A percentile compares a stretch with the other conserved stretches of the same genome.
phyloP scores from a whole-genome alignment of 1,140 invertebrate genomes.

The Macrotrachela quadricornifera region DNA sequence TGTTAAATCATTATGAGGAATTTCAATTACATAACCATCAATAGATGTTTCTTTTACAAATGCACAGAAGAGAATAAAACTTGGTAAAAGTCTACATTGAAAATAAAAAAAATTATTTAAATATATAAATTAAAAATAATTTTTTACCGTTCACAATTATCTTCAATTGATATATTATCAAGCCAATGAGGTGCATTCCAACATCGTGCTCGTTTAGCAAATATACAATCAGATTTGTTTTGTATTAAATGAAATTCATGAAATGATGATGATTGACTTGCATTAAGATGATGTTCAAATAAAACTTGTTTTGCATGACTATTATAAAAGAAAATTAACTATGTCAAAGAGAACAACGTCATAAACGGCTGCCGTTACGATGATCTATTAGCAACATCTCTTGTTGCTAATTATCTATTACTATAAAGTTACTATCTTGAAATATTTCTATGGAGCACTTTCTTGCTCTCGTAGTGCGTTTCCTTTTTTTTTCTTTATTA shows the following conservation, averaged over 20 bases:
- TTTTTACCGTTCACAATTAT: slow-evolving; percentile 1
- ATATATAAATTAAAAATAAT: not conserved
- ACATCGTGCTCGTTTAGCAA: slow-evolving; percentile 18
- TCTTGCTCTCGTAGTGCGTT: too few relatives aligned
- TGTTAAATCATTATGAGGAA: not conserved
- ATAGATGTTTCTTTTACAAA: not conserved
- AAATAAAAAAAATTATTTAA: not conserved
- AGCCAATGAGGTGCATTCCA: slow-evolving; percentile 17
- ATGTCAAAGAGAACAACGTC: too few relatives aligned
- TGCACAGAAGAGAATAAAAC: slow-evolving; percentile 5
- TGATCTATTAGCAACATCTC: too few relatives aligned
- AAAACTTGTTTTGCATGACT: not conserved
- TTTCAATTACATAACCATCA: slow-evolving; percentile 1
- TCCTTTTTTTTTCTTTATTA: too few relatives aligned
- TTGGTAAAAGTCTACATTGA: not conserved
- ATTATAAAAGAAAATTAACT: too few relatives aligned
- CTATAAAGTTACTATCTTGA: too few relatives aligned
- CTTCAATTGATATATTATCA: not conserved
- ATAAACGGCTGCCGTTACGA: too few relatives aligned
- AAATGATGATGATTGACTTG: not conserved
- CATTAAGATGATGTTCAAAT: not conserved
- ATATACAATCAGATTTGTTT: slow-evolving; percentile 17
- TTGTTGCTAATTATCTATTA: too few relatives aligned
- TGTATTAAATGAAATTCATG: slow-evolving; percentile 16
- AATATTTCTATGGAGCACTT: too few relatives aligned